Base-by-base conservation (phyloP, 2,797 vertebrate genomes). In the Anguilla obscura region DNA sequence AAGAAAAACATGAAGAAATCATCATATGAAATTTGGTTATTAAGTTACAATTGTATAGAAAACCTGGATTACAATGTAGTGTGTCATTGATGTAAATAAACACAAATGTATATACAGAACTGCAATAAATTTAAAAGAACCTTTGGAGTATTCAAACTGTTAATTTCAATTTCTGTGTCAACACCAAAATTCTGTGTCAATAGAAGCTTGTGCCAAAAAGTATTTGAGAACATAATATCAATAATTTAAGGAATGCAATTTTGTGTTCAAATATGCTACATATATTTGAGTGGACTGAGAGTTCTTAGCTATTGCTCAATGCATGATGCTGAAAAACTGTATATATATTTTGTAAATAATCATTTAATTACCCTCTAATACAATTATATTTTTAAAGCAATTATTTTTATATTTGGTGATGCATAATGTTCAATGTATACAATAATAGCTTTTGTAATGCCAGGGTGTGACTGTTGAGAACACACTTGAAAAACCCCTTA, bases 81-180 rank as follows among this genome's bases (percentile, higher is more conserved):
- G 84, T 94, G 91, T 94, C 93, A 87, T 80, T 91, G 74, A 91
- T 94, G 91, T 52, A 52, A 52, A 52, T 94, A 92, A 94, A 93
- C 88, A 91, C 90, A 93, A 89, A 94, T 95, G 94, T 95, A 93
- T 94, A 94, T 93, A 93, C 90, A 92, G 88, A 94, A 92, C 90
- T 88, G 45, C 86, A 94, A 94, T 94, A 94, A 88, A 94, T 94
- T 93, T 95, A 93, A 88, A 88, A 91, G 90, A 93, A 82, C 89
- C 85, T 91, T 92, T 90, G 85, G 89, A 88, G 71, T 83, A 83
- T 85, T 86, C 54, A 87, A 40, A 86, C 87, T 90, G 83, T 88
- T 69, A 9, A 69, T 69, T 92, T 89, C 86, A 60, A 40, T 86
- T 74, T 85, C 84, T 93, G 50, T 92, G 50, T 89, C 76, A 66